Evolutionary conservation across 2,797 vertebrate species (phyloP).

Genomic region (Pantherophis alleghaniensis): DNA sequence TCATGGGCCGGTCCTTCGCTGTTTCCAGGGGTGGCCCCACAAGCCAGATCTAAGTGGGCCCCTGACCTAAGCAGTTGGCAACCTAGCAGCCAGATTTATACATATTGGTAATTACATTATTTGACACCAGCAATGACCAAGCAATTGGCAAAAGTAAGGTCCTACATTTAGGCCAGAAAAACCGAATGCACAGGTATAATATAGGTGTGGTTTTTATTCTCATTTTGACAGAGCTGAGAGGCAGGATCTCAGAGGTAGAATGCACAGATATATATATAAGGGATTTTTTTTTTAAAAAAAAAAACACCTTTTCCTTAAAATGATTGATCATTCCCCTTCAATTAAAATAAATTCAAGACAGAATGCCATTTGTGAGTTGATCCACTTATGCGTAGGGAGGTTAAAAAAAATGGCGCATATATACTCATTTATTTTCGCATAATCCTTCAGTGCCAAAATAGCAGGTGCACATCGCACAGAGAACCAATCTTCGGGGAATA

Average conservation of each 20-base stretch:
- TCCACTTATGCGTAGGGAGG: neutral
- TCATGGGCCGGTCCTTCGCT: too few relatives aligned
- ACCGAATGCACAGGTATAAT: neutral
- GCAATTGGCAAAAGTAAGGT: neutral
- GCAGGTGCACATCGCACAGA: slow-evolving; percentile 26
- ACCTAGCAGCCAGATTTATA: slow-evolving; percentile 12
- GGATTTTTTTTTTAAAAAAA: neutral
- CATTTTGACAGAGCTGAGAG: neutral
- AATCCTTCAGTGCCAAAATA: slow-evolving; percentile 34
- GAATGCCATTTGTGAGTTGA: neutral
- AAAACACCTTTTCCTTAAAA: neutral
- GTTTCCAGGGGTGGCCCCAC: too few relatives aligned
- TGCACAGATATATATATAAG: neutral
- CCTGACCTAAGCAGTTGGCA: neutral
- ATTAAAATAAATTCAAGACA: neutral
- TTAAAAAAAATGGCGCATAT: neutral
- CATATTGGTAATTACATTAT: slow-evolving; percentile 8
- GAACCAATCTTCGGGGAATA: slow-evolving; percentile 1
- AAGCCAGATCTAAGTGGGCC: too few relatives aligned
- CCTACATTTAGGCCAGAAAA: too few relatives aligned
- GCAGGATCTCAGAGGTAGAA: neutral
- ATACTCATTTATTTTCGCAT: neutral
- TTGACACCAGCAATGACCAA: slow-evolving; percentile 14
- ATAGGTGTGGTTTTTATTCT: neutral
- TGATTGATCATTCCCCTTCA: neutral